phyloP scores from a whole-genome alignment of 2,113 vertebrate species.

The Trachemys scripta region DNA sequence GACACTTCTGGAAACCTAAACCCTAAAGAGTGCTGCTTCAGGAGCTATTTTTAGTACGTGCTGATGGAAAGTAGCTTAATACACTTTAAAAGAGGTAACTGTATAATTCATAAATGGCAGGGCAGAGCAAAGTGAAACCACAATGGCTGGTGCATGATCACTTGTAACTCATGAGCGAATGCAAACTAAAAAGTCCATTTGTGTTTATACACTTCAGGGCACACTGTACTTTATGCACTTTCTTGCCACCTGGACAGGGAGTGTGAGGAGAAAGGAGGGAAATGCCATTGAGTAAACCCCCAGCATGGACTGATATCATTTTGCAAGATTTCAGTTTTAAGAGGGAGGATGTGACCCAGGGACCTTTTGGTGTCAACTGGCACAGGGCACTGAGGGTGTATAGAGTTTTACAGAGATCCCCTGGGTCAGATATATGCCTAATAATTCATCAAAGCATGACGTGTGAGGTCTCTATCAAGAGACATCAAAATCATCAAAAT shows the following conservation, averaged over 20 bases:
- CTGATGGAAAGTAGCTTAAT: background rate
- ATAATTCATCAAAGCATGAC: no score
- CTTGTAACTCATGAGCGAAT: background rate
- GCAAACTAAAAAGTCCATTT: accelerated
- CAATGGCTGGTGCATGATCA: background rate
- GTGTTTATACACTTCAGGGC: background rate
- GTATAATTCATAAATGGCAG: background rate
- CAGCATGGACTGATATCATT: background rate
- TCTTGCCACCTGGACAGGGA: background rate
- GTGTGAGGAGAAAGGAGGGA: background rate
- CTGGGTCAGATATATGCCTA: no score
- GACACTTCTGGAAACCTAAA: background rate
- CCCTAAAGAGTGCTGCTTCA: background rate
- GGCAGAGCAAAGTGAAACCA: background rate
- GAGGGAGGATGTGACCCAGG: background rate
- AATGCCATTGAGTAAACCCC: background rate
- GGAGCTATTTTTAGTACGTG: accelerated
- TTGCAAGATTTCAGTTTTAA: background rate
- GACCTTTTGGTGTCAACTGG: no score
- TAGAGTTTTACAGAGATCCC: no score
- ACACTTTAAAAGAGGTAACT: background rate
- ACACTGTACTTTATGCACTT: background rate
- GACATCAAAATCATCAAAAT: no score
- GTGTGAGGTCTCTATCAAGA: no score
- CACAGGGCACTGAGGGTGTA: no score